These are phyloP conservation scores for Platerodrilus igneus DNA, from an alignment of 2,888 invertebrate genomes.

Conservation along the genomic window DNA sequence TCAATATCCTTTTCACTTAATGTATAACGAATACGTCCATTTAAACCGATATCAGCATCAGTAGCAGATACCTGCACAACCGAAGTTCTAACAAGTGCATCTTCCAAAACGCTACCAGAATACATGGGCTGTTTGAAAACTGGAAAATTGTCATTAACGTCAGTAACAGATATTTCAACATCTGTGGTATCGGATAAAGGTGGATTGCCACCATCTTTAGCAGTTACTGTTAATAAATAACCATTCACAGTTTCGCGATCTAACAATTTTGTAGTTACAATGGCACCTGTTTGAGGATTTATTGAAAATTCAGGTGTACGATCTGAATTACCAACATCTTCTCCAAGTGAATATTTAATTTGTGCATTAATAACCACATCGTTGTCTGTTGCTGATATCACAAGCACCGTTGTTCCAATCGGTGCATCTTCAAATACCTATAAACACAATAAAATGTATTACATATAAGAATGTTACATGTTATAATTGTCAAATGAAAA, in stretches of 20 bases:
- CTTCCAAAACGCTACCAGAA: conserved; percentile 78
- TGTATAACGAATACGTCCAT: conserved; percentile 80
- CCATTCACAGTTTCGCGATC: conserved; percentile 81
- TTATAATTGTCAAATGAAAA: too few relatives aligned
- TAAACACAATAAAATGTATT: too few relatives aligned
- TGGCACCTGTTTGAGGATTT: conserved; percentile 89
- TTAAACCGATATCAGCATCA: conserved; percentile 81
- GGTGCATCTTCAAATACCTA: conserved; percentile 90
- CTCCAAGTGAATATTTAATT: conserved; percentile 72
- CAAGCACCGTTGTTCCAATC: conserved; percentile 84
- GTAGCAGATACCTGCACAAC: conserved; percentile 75
- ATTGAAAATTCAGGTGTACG: conserved; percentile 74
- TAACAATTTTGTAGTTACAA: conserved; percentile 76
- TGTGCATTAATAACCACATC: conserved; percentile 95
- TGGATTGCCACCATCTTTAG: conserved; percentile 88
- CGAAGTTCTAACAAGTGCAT: conserved; percentile 77
- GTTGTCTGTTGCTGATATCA: conserved; percentile 87
- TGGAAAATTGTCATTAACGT: conserved; percentile 94
- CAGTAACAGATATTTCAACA: conserved; percentile 90
- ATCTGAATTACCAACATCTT: conserved; percentile 59
- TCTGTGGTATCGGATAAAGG: conserved; percentile 90
- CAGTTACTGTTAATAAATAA: conserved; percentile 86
- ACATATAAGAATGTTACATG: too few relatives aligned
- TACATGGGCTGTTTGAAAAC: conserved; percentile 79
- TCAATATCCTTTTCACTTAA: conserved; percentile 69